phyloP scores from a whole-genome alignment of 2,888 invertebrate genomes.

The Habroteleia sp. region DNA sequence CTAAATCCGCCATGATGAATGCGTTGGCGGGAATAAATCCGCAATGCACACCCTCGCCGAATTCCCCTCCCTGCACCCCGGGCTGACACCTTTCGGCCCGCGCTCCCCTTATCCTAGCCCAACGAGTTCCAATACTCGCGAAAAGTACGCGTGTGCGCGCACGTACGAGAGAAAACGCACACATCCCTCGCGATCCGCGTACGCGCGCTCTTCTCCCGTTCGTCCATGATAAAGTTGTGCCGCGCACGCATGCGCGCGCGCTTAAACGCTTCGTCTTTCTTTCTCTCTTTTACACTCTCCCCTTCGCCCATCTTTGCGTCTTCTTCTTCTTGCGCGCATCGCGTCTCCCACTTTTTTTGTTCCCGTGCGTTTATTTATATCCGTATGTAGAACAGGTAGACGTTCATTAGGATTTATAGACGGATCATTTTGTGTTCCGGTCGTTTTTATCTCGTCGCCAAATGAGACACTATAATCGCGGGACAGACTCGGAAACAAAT shows the following conservation, averaged over 20 bases:
- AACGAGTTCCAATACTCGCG: conserved; percentile 55
- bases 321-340: conserved; percentile 48
- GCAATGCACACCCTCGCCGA: conserved; percentile 81
- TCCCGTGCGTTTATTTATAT: conserved; percentile 69
- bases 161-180: conserved; percentile 11
- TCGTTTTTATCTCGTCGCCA: conserved; percentile 70
- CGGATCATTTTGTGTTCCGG: conserved; percentile 72
- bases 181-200: conserved; percentile 3
- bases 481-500: conserved; percentile 63
- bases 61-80: conserved; percentile 69
- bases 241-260: conserved; percentile 68
- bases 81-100: conserved; percentile 52
- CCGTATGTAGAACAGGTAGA: conserved; percentile 73
- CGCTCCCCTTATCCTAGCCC: conserved; percentile 33
- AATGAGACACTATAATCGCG: conserved; percentile 73
- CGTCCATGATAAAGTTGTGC: conserved; percentile 74
- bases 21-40: conserved; percentile 79
- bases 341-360: conserved; percentile 27
- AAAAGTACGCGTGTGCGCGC: conserved; percentile 21
- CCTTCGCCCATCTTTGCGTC: conserved; percentile 44
- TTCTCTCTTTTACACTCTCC: conserved; percentile 65
- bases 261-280: conserved; percentile 60
- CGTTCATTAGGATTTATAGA: conserved; percentile 80
- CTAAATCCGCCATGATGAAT: conserved; percentile 82
- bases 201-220: conserved; percentile 49